These are phyloP conservation scores for Liasis olivaceus DNA, from an alignment of 2,797 vertebrate species.

Conservation along the genomic window DNA sequence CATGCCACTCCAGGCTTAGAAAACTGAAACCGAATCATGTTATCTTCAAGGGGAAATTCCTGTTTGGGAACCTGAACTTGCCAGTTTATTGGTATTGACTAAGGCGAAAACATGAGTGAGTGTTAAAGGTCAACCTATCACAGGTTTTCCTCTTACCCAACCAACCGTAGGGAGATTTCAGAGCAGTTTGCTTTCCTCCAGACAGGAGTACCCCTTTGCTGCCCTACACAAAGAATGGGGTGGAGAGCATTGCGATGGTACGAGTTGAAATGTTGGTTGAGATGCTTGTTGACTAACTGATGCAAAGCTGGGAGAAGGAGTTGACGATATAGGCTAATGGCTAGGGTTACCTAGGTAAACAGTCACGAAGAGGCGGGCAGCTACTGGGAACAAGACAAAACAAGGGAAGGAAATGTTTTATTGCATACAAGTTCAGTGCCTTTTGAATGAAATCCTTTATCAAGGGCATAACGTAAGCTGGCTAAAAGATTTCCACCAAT, in stretches of 20 bases:
- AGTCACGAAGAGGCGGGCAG: background rate
- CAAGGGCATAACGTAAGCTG: too few relatives aligned
- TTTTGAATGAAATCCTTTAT: too few relatives aligned
- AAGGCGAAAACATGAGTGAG: background rate
- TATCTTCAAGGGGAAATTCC: conserved; percentile 14
- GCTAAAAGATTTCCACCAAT: too few relatives aligned
- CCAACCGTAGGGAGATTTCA: background rate
- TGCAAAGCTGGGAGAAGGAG: background rate
- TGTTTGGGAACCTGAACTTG: background rate
- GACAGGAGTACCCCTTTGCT: background rate
- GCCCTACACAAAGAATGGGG: background rate
- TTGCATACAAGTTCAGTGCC: too few relatives aligned
- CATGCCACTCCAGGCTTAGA: background rate
- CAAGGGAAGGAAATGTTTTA: too few relatives aligned
- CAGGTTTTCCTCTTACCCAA: background rate
- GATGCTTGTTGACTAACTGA: background rate
- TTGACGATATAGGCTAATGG: background rate
- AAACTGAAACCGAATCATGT: background rate
- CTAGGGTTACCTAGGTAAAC: background rate
- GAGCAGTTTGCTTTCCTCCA: background rate
- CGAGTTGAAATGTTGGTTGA: background rate
- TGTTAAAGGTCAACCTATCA: background rate
- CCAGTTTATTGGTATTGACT: background rate
- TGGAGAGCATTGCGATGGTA: background rate
- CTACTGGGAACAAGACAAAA: too few relatives aligned